Evolutionary conservation across 2,797 vertebrate species (phyloP).

Genomic region (Phalloptychus januarius): DNA sequence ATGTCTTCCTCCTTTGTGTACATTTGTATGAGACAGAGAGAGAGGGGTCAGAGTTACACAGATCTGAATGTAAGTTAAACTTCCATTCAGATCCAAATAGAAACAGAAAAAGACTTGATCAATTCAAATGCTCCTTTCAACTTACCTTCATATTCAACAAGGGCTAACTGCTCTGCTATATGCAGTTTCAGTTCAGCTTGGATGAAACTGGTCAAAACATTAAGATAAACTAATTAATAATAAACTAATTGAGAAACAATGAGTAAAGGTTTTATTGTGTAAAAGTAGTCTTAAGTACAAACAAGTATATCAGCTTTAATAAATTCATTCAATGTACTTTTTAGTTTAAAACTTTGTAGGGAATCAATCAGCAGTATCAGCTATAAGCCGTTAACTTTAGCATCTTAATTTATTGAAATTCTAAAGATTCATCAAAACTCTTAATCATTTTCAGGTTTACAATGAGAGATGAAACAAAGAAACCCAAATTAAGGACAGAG

Average conservation of each 20-base stretch:
- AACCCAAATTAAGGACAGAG: neutral
- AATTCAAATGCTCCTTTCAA: slow-evolving; percentile 3
- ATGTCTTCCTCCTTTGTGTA: neutral
- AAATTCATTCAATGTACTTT: neutral
- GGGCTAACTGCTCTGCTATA: neutral
- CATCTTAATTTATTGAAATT: neutral
- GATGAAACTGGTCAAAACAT: neutral
- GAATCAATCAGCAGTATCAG: neutral
- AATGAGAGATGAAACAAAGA: neutral
- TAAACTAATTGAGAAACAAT: neutral
- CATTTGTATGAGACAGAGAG: neutral
- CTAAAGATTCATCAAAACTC: neutral
- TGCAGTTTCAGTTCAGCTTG: neutral
- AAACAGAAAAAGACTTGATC: neutral
- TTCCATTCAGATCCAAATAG: slow-evolving; percentile 6
- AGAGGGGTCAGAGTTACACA: neutral
- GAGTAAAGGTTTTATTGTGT: neutral
- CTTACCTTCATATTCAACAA: neutral
- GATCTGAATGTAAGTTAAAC: neutral
- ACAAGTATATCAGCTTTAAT: neutral
- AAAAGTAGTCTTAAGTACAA: neutral
- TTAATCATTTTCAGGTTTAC: neutral
- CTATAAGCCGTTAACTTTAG: too few species aligned
- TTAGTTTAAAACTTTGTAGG: neutral
- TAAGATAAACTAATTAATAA: neutral